phyloP scores from a whole-genome alignment of 1,140 invertebrate species.

The Ooceraea biroi region DNA sequence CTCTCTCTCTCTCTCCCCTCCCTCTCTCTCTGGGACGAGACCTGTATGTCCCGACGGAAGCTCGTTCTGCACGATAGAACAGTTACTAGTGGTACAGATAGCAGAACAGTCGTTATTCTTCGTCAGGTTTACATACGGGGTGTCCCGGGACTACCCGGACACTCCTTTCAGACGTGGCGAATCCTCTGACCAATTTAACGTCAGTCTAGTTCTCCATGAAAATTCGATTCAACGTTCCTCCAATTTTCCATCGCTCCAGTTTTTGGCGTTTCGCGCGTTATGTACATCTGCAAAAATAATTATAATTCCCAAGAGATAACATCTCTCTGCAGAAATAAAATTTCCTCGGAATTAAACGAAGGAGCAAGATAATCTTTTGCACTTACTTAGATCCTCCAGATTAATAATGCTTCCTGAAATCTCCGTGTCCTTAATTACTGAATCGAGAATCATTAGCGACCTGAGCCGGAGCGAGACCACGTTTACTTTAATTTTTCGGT shows the following conservation, averaged over 20 bases:
- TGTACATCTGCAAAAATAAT: background rate
- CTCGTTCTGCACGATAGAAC: constrained; percentile 52
- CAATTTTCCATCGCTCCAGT: no score
- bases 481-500: background rate
- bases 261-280: background rate
- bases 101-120: constrained; percentile 48
- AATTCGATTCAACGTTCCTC: background rate
- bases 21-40: constrained; percentile 18
- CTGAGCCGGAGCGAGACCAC: background rate
- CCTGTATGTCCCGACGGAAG: constrained; percentile 45
- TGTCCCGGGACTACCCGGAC: constrained; percentile 27
- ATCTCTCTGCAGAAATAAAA: background rate
- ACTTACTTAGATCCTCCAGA: background rate
- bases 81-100: constrained; percentile 55
- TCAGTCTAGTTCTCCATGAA: background rate
- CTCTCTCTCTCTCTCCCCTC: no score
- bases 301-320: background rate
- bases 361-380: background rate
- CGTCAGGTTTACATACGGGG: constrained; percentile 37
- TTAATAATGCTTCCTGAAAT: no score
- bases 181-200: background rate
- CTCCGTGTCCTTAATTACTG: background rate
- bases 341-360: background rate
- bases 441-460: background rate
- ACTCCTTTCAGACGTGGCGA: background rate